Percentiles rank a stretch among this genome's conserved stretches.
Evolutionary conservation across 2,113 vertebrate species (phyloP).

Genomic region (Atractosteus spatula): DNA sequence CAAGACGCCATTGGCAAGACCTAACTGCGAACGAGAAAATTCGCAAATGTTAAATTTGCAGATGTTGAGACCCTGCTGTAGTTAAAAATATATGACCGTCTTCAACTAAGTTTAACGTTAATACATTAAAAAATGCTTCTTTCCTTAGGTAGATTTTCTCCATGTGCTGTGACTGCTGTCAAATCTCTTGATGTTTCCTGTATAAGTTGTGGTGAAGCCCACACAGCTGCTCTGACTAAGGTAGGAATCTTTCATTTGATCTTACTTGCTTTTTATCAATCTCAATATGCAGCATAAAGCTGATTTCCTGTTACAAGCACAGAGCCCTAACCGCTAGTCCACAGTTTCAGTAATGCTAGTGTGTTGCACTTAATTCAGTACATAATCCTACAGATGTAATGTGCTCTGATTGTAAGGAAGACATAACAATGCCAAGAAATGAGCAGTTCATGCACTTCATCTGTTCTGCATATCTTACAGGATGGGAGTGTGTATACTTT

Average conservation of each 20-base stretch:
- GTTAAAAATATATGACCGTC: no score
- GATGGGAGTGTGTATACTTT: slow-evolving; percentile 88
- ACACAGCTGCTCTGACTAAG: slow-evolving; percentile 86
- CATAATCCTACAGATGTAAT: background rate
- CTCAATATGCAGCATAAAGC: no score
- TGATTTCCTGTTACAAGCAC: no score
- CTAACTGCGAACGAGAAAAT: no score
- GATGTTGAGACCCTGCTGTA: no score
- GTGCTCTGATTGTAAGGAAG: no score
- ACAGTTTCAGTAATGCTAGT: background rate
- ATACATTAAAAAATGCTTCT: background rate
- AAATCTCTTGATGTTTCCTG: slow-evolving; percentile 79
- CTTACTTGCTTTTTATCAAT: no score
- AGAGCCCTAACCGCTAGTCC: background rate
- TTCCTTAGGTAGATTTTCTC: slow-evolving; percentile 81
- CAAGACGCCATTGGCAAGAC: no score
- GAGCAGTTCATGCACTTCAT: no score
- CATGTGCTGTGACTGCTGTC: slow-evolving; percentile 84
- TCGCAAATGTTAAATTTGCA: no score
- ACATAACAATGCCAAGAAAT: no score
- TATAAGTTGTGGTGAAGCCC: slow-evolving; percentile 88
- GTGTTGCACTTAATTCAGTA: background rate
- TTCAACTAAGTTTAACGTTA: no score
- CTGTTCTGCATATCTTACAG: slow-evolving; percentile 38
- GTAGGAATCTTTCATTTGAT: slow-evolving; percentile 49